Conservation (phyloP, 2,113 vertebrate genomes). For the Pituophis catenifer region DNA sequence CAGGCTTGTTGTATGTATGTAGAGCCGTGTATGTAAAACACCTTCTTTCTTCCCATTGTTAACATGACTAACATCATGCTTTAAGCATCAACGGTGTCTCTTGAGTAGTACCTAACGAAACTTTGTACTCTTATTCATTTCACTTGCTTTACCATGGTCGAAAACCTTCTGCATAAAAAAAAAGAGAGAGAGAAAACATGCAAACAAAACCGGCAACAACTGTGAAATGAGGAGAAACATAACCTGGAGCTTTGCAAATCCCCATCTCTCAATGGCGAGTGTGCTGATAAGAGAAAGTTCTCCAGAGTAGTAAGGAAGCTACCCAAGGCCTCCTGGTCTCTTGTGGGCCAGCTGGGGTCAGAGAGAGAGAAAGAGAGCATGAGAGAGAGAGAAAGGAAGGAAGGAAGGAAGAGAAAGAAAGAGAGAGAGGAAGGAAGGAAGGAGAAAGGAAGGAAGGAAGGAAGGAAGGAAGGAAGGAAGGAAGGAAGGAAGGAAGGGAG, state of each 20-base stretch:
- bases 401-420: no score
- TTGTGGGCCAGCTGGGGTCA: neutral
- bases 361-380: neutral
- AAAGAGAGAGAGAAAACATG: neutral
- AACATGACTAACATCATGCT: conserved; percentile 88
- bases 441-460: fast-evolving
- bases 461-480: no score
- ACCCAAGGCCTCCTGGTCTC: no score
- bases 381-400: no score
- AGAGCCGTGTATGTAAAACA: conserved; percentile 90
- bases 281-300: neutral
- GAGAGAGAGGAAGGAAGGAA: neutral
- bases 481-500: neutral
- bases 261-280: conserved; percentile 48
- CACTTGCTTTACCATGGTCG: conserved; percentile 95
- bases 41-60: conserved; percentile 91
- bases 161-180: conserved; percentile 90
- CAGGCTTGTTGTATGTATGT: conserved; percentile 79
- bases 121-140: conserved; percentile 95
- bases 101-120: conserved; percentile 92
- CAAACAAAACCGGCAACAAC: conserved; percentile 57
- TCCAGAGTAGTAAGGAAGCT: neutral
- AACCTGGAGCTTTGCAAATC: conserved; percentile 96
- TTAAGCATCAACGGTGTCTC: conserved; percentile 91
- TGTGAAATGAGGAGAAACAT: conserved; percentile 84